Base-by-base conservation (phyloP, 2,113 vertebrate species). In the Atrichornis clamosus region DNA sequence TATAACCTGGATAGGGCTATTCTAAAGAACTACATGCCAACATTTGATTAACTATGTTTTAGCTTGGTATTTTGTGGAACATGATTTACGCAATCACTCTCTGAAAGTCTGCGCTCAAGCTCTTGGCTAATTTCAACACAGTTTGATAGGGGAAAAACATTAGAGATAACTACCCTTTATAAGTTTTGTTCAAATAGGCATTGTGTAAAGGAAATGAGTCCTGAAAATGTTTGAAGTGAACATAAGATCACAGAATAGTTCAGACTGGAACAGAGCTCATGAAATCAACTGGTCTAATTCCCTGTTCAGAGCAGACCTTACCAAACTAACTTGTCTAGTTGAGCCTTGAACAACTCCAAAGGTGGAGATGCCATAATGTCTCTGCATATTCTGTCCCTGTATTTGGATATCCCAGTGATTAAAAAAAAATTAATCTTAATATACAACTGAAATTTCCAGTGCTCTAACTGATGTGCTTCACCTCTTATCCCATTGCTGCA, bases 1-100 rank as follows among this genome's bases (percentile, higher is more conserved):
- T 88, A 87, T 90, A 91, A 94, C 69, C 82, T 95, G 47, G 69
- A 92, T 83, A 73, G 53, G 39, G 26, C 11, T 84, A 63, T 89
- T 92, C 70, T 92, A 60, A 91, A 93, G 87, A 95, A 77, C n/a
- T 50, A 44, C 35, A 41, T 64, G 44, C 47, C 85, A 96, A 63
- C 35, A 62, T 89, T 82, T 93, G 63, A 94, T 91, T 77, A 84
- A 90, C 28, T 93, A 56, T 30, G 42, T 60, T 86, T 91, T 85
- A 69, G 5, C 64, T 68, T 75, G 6, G 1, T 70, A 90, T 92
- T 91, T 70, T 91, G 49, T 80, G 35, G 64, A 84, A 80, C 42
- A 35, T 41, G 22, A 84, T 49, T 89, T 90, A 85, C 1, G 0
- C 26, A 93, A 58, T 85, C 62, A 37, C 41, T 74, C 11, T 80